These are phyloP conservation scores for Azorinus chamasolen DNA, from an alignment of 2,888 invertebrate genomes.

Conservation along the genomic window DNA sequence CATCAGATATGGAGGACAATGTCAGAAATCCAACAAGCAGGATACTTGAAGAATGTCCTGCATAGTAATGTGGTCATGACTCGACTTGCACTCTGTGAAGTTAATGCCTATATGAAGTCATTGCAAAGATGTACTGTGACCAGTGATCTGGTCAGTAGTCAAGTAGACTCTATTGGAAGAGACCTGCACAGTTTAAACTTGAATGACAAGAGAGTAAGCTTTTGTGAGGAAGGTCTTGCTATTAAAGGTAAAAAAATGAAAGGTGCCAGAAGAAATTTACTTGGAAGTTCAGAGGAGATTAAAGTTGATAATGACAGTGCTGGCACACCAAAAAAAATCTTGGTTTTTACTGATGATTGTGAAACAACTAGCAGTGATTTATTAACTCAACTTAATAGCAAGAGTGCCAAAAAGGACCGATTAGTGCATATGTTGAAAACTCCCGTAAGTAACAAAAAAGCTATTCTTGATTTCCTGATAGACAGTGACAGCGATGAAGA, in stretches of 20 bases:
- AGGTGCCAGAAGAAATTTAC: slow-evolving; percentile 15
- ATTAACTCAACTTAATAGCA: neutral
- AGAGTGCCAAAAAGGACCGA: slow-evolving; percentile 13
- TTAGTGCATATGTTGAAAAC: slow-evolving; percentile 43
- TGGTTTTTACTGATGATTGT: neutral
- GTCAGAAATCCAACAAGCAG: slow-evolving; percentile 34
- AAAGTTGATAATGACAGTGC: neutral
- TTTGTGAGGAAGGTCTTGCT: neutral
- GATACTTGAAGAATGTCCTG: slow-evolving; percentile 47
- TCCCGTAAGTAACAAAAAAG: slow-evolving; percentile 57
- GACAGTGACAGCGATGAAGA: slow-evolving; percentile 62
- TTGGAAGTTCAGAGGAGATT: neutral
- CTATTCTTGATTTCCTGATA: slow-evolving; percentile 52
- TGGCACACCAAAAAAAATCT: neutral
- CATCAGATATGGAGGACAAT: slow-evolving; percentile 44
- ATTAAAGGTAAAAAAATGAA: slow-evolving; percentile 10
- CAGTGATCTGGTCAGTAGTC: neutral
- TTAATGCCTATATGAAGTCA: slow-evolving; percentile 41
- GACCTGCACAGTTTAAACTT: slow-evolving; percentile 1
- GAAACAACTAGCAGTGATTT: slow-evolving; percentile 8
- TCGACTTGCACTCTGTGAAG: slow-evolving; percentile 58
- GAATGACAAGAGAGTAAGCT: slow-evolving; percentile 13
- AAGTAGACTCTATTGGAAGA: neutral
- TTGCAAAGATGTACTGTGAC: slow-evolving; percentile 1
- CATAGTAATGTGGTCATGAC: slow-evolving; percentile 58